Evolutionary conservation across 2,797 vertebrate genomes (phyloP), one percentile per base, ranked within the genome.

Genomic region (Aldrovandia affinis): DNA sequence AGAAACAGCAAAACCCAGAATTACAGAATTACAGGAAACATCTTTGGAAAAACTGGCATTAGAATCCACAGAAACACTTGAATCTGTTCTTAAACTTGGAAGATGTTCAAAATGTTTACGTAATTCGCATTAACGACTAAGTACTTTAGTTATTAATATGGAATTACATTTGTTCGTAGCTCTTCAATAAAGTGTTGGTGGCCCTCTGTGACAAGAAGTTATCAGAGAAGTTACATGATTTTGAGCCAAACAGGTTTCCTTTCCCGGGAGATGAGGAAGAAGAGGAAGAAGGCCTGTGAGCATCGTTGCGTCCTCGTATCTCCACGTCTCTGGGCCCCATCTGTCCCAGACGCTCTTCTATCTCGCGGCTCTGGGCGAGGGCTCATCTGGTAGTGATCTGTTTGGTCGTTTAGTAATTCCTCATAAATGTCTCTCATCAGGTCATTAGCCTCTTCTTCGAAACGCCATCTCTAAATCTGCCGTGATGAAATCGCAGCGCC

Each of bases 361-460:
- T 82, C 78, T 7, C 84, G 39, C 7, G 78, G 87, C 85, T 25
- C 33, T 55, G 59, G 84, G 85, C 86, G 80, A 86, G 85, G 89
- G 90, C 88, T 93, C 92, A 92, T 95, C 94, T 92, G 93, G 91
- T 91, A 85, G 90, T 90, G 93, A 93, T 94, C 92, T 92, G 89
- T 89, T 1, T 54, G 86, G 88, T 81, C 89, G 86, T 94, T 94
- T 91, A 86, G 86, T 92, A 93, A 90, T 93, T 94, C 93, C 94
- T 93, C 95, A 91, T 95, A 94, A 95, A 95, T 93, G 93, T 94
- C 94, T 89, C 91, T 93, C 93, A 87, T 93, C 95, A 96, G 95
- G 89, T 96, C 95, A 96, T 96, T 95, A 95, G 92, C 89, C 79
- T 57, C 54, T 70, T 52, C 86, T 86, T 88, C 90, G 81, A 86